Conservation (phyloP, 2,113 vertebrate species). For the Albula glossodonta region DNA sequence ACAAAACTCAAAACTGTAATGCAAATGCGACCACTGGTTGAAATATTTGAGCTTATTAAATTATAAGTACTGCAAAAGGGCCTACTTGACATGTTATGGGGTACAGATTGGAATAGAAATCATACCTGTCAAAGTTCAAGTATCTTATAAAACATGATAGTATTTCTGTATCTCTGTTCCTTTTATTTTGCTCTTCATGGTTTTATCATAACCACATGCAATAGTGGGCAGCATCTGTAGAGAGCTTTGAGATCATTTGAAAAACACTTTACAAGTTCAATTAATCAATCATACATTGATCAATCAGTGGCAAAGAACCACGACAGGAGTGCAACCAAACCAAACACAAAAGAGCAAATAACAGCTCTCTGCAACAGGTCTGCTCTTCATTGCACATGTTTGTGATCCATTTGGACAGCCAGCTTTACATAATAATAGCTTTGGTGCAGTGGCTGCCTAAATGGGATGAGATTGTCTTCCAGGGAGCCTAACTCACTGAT, state of each 20-base stretch:
- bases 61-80: too few species aligned
- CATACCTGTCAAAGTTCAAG: too few species aligned
- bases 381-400: background rate
- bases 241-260: slow-evolving; percentile 3
- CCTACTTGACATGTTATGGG: too few species aligned
- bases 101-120: too few species aligned
- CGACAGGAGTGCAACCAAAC: background rate
- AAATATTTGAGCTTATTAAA: too few species aligned
- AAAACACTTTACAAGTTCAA: slow-evolving; percentile 23
- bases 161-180: too few species aligned
- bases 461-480: slow-evolving; percentile 11
- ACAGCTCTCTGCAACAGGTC: background rate
- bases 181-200: too few species aligned
- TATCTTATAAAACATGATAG: too few species aligned
- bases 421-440: slow-evolving; percentile 4
- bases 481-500: slow-evolving; percentile 7
- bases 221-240: background rate
- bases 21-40: too few species aligned
- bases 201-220: too few species aligned
- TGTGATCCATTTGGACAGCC: slow-evolving; percentile 1
- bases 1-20: background rate
- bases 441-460: background rate
- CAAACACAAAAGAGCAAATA: background rate
- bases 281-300: background rate
- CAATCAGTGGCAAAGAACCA: background rate